phyloP scores from a whole-genome alignment of 2,113 vertebrate species.

The Nicator chloris region DNA sequence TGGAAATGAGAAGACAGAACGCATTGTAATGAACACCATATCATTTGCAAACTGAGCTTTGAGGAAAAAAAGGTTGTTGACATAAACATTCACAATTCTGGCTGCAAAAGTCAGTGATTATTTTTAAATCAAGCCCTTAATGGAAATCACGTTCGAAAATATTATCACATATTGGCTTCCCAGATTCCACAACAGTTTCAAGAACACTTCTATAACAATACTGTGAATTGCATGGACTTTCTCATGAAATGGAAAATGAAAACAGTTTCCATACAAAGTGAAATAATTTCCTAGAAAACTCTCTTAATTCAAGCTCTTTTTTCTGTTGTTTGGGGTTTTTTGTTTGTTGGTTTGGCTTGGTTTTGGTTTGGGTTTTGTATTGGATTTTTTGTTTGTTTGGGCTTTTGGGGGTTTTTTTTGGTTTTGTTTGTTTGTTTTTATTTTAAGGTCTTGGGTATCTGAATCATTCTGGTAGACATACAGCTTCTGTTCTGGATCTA shows the following conservation, averaged over 20 bases:
- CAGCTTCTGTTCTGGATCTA: constrained; percentile 31
- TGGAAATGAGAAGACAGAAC: not conserved
- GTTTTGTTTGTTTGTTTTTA: not conserved
- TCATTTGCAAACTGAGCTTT: not conserved
- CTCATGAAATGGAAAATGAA: not conserved
- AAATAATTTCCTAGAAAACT: not conserved
- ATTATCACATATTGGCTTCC: not conserved
- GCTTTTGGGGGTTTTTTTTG: not conserved
- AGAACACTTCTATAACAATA: not conserved
- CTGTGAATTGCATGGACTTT: not conserved
- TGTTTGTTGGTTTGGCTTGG: not conserved
- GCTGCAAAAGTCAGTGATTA: not conserved
- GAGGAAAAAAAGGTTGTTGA: not conserved
- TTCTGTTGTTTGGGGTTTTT: not conserved
- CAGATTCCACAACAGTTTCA: not conserved
- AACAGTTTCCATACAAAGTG: not conserved
- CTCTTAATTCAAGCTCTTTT: not conserved
- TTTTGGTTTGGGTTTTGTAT: not conserved
- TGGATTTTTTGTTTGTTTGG: not conserved
- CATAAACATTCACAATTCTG: not conserved
- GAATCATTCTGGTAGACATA: not conserved
- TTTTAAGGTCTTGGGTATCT: not conserved
- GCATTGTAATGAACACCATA: not conserved
- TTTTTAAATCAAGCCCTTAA: not conserved
- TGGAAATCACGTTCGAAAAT: not conserved